Percentiles rank a stretch among this genome's conserved stretches.
Conservation (phyloP, 2,113 vertebrate species). For the Ia io region DNA sequence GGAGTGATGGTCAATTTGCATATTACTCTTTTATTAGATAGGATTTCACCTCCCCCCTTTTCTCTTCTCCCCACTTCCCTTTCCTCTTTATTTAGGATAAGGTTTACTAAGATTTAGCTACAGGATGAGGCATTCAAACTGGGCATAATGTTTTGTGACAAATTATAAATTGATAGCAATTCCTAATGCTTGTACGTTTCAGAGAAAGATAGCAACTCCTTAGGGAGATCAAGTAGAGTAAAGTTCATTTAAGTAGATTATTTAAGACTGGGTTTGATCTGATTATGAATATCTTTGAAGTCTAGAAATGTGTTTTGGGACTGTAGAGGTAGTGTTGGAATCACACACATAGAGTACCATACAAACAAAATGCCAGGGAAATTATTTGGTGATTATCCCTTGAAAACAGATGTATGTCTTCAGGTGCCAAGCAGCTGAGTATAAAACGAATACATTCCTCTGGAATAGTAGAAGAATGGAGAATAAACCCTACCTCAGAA, state of each 20-base stretch:
- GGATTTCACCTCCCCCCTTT: not conserved
- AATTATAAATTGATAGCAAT: not conserved
- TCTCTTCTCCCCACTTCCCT: not conserved
- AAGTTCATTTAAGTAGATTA: constrained; percentile 14
- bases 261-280: not conserved
- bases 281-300: not conserved
- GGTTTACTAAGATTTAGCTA: not conserved
- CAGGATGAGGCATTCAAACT: not conserved
- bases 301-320: constrained; percentile 30
- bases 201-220: not conserved
- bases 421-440: not conserved
- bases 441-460: too few species aligned
- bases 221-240: constrained; percentile 3
- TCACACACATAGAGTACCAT: not conserved
- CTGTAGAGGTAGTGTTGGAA: not conserved
- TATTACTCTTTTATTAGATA: too few species aligned
- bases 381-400: not conserved
- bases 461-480: not conserved
- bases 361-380: not conserved
- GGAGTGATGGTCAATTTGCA: too few species aligned
- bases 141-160: not conserved
- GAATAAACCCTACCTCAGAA: not conserved
- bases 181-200: not conserved
- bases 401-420: not conserved
- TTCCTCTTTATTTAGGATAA: not conserved